Evolutionary conservation across 2,888 invertebrate genomes (phyloP).

Genomic region (Drosophila algonquin): DNA sequence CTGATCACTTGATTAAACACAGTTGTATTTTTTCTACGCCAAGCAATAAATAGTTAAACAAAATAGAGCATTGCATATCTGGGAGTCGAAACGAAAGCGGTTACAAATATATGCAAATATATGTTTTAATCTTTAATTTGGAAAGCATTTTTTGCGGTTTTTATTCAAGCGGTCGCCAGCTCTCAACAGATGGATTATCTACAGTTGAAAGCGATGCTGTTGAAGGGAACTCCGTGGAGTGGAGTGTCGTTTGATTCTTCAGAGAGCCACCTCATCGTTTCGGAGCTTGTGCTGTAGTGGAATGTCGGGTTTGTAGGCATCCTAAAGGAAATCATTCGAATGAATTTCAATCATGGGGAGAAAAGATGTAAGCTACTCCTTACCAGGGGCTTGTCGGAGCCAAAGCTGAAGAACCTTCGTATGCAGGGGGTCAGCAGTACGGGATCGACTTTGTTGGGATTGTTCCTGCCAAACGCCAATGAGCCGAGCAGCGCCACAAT

Average conservation of each 20-base stretch:
- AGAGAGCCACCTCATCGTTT: constrained; percentile 76
- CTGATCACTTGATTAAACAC: constrained; percentile 48
- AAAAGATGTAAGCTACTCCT: constrained; percentile 1
- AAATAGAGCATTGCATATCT: no score
- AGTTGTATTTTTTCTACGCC: constrained; percentile 38
- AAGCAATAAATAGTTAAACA: background rate
- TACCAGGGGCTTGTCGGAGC: constrained; percentile 37
- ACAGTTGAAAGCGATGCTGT: background rate
- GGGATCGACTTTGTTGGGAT: constrained; percentile 86
- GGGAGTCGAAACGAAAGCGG: no score
- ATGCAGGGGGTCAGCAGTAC: constrained; percentile 87
- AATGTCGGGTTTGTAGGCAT: constrained; percentile 67
- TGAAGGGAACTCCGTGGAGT: background rate
- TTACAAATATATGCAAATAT: no score
- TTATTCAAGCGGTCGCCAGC: no score
- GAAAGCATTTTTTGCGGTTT: no score
- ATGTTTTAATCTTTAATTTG: no score
- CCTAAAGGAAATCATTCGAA: constrained; percentile 46
- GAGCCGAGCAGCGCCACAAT: constrained; percentile 82
- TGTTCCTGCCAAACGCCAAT: constrained; percentile 84
- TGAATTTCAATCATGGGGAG: background rate
- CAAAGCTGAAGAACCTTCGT: constrained; percentile 64
- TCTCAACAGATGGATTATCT: background rate
- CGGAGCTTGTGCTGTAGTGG: constrained; percentile 65
- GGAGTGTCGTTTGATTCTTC: constrained; percentile 16